Base-by-base conservation (phyloP, 2,113 vertebrate species). In the Lonchura striata region DNA sequence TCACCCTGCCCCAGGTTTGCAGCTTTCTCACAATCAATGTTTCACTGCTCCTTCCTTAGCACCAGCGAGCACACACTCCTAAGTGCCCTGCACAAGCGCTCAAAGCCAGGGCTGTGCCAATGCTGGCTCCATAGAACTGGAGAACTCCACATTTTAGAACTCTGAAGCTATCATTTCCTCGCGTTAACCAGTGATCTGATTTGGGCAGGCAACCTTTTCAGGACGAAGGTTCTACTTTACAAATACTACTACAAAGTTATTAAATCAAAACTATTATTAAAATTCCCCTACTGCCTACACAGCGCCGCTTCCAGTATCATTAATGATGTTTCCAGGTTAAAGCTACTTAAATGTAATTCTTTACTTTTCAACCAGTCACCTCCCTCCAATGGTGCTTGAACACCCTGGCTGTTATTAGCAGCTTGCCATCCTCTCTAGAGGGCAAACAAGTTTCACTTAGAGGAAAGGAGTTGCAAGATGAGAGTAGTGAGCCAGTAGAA, bases 11-110 rank as follows among this genome's bases (percentile, higher is more conserved):
- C 17, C 61, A 81, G 33, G 47, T 53, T 23, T 31, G 27, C 50
- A 56, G 30, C 31, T 52, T 52, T 63, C 66, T 57, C 35, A 37
- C 14, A 70, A n/a, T 27, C n/a, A 35, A 1, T 1, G 14, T 66
- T 66, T n/a, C 47, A 46, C 50, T 15, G 7, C 35, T 30, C 23
- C 59, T 37, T 6, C 1, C 16, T 13, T 2, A 49, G 54, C 2
- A 50, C 37, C 18, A 68, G 35, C 0, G 0, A 81, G 64, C 54
- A 72, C 20, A 39, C 25, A 11, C 7, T 19, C 11, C 0, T 3
- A 37, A 52, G 16, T 12, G 44, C 37, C 37, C 54, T 6, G 15
- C 41, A 64, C 19, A 39, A 41, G 35, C 10, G 14, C 3, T 22
- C 42, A 74, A 25, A 87, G 30, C 64, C 18, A 3, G 33, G 35